phyloP scores from a whole-genome alignment of 2,888 invertebrate genomes.

The Drosophila anceps region DNA sequence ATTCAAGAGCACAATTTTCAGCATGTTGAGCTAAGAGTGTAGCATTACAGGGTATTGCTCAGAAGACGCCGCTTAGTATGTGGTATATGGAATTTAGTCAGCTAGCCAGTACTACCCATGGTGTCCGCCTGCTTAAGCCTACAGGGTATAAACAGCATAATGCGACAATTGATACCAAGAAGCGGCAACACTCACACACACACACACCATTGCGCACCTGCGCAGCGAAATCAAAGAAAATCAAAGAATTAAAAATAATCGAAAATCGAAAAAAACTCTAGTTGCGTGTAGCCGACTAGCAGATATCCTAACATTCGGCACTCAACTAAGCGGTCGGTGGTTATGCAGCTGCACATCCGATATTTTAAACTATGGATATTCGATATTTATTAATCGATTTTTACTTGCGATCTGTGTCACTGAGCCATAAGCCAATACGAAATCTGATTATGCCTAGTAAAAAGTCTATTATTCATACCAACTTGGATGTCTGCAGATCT shows the following conservation, averaged over 20 bases:
- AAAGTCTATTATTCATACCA: too few species aligned
- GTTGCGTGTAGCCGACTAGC: neutral
- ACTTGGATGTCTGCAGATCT: too few species aligned
- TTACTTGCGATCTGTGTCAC: neutral
- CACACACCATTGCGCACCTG: constrained; percentile 13
- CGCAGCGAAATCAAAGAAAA: constrained; percentile 11
- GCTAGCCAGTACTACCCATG: neutral
- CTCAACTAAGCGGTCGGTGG: neutral
- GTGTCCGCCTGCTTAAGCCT: neutral
- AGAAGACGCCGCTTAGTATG: neutral
- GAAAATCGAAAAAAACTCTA: neutral
- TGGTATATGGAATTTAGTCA: neutral
- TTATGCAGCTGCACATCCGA: neutral
- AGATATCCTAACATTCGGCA: neutral
- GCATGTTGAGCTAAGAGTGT: too few species aligned
- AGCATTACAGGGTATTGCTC: too few species aligned
- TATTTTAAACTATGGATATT: neutral
- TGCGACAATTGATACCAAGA: constrained; percentile 10
- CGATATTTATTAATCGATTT: neutral
- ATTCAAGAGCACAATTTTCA: too few species aligned
- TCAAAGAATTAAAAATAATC: constrained; percentile 25
- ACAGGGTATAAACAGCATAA: constrained; percentile 13
- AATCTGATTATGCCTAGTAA: too few species aligned
- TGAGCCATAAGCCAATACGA: too few species aligned
- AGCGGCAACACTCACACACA: neutral